phyloP scores from a whole-genome alignment of 2,113 vertebrate species.

The Thymallus thymallus region DNA sequence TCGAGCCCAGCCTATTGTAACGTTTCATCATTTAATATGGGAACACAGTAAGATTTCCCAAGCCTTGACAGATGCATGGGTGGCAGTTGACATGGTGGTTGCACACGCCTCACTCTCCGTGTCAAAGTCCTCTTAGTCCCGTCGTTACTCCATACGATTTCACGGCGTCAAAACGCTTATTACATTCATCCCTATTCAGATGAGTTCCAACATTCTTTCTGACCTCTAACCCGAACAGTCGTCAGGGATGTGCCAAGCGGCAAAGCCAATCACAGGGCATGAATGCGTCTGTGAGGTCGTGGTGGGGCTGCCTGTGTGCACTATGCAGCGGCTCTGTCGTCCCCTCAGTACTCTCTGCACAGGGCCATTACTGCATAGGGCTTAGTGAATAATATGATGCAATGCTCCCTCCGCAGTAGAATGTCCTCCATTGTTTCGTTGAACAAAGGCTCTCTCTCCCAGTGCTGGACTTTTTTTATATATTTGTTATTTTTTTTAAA shows the following conservation, averaged over 20 bases:
- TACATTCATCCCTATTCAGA: conserved; percentile 13
- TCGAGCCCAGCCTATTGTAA: conserved; percentile 4
- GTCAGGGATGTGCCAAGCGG: conserved; percentile 45
- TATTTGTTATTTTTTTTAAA: conserved; percentile 15
- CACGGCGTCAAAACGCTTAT: conserved; percentile 21
- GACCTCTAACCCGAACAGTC: conserved; percentile 44
- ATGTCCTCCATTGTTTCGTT: conserved; percentile 69
- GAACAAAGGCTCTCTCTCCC: conserved; percentile 70
- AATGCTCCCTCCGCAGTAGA: conserved; percentile 58
- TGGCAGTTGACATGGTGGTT: conserved; percentile 32
- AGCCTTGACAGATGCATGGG: conserved; percentile 39
- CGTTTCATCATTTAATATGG: conserved; percentile 40
- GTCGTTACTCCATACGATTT: conserved; percentile 20
- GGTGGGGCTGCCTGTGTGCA: conserved; percentile 11
- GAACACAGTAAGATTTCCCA: conserved; percentile 31
- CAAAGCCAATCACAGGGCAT: conserved; percentile 44
- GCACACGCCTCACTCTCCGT: conserved; percentile 33
- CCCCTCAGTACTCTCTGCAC: no score
- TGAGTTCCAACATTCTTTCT: not conserved
- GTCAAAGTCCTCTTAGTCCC: conserved; percentile 31
- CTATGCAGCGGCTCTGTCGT: conserved; percentile 8
- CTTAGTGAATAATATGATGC: no score
- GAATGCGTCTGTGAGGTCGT: conserved; percentile 11
- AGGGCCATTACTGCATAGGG: no score
- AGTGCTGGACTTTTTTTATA: conserved; percentile 56